A percentile compares a stretch with the other conserved stretches of the same genome.
Conservation (phyloP, 2,797 vertebrate genomes). For the Chrysocyon brachyurus region DNA sequence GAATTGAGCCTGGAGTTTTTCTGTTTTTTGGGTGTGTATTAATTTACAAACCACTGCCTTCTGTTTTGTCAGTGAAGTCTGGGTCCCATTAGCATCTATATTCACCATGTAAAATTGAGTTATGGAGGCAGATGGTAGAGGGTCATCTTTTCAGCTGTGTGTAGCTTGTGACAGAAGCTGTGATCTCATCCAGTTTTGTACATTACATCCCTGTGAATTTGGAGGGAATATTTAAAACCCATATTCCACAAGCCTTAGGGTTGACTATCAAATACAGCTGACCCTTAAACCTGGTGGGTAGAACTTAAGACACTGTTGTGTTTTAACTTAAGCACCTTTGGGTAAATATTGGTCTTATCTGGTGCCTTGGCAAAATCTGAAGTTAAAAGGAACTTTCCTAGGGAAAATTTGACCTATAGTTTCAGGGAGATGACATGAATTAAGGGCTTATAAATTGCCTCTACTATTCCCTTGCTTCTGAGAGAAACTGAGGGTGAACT, state of each 20-base stretch:
- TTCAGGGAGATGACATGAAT: constrained; percentile 17
- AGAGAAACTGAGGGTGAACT: constrained; percentile 6
- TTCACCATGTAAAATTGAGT: constrained; percentile 46
- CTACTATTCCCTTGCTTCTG: not conserved
- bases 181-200: constrained; percentile 11
- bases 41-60: constrained; percentile 41
- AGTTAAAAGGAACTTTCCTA: constrained; percentile 28
- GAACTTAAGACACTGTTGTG: not conserved
- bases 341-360: not conserved
- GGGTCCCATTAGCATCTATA: constrained; percentile 46
- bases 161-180: not conserved
- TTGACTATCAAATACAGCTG: not conserved
- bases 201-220: not conserved
- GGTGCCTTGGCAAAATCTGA: constrained; percentile 38
- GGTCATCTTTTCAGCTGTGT: not conserved
- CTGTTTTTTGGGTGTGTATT: not conserved
- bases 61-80: constrained; percentile 51
- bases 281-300: not conserved
- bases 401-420: not conserved
- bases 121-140: constrained; percentile 53
- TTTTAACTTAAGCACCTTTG: constrained; percentile 13
- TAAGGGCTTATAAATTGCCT: not conserved
- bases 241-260: not conserved
- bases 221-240: not conserved
- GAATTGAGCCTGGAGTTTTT: not conserved